These are phyloP conservation scores for Batillaria attramentaria DNA, from an alignment of 1,140 invertebrate species.

Conservation along the genomic window DNA sequence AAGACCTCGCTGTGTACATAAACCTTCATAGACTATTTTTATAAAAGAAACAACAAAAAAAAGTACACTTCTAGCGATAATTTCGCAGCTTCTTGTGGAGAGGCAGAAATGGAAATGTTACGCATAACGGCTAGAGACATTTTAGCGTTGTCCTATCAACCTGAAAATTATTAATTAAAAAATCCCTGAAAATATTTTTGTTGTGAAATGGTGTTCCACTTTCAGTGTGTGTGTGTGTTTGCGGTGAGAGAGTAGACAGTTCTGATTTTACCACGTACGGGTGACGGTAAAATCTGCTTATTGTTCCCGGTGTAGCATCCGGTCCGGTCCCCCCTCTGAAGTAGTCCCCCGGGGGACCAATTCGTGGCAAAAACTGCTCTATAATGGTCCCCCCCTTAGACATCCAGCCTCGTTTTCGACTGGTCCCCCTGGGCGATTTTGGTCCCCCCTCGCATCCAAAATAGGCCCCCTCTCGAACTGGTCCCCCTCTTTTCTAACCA, in stretches of 20 bases:
- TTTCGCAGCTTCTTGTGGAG: neutral
- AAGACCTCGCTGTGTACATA: neutral
- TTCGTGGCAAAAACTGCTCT: too few relatives aligned
- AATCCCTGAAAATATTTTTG: slow-evolving; percentile 16
- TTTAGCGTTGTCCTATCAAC: slow-evolving; percentile 28
- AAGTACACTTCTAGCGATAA: neutral
- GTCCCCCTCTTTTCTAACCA: too few relatives aligned
- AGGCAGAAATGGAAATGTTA: neutral
- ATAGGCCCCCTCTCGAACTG: too few relatives aligned
- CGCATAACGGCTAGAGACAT: slow-evolving; percentile 31
- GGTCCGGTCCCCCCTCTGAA: too few relatives aligned
- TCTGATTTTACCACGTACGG: too few relatives aligned
- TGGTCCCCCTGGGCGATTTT: too few relatives aligned
- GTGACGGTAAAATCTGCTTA: too few relatives aligned
- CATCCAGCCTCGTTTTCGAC: too few relatives aligned
- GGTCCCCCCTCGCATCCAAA: too few relatives aligned
- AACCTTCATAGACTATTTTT: neutral
- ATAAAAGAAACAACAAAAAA: slow-evolving; percentile 15
- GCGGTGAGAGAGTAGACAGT: neutral
- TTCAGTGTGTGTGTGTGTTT: neutral
- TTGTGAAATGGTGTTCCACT: neutral
- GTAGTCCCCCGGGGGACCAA: too few relatives aligned
- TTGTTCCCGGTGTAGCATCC: too few relatives aligned
- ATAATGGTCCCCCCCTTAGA: too few relatives aligned
- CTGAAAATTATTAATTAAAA: slow-evolving; percentile 27